Evolutionary conservation across 2,888 invertebrate species (phyloP).

Genomic region (Cylloceria caligata): DNA sequence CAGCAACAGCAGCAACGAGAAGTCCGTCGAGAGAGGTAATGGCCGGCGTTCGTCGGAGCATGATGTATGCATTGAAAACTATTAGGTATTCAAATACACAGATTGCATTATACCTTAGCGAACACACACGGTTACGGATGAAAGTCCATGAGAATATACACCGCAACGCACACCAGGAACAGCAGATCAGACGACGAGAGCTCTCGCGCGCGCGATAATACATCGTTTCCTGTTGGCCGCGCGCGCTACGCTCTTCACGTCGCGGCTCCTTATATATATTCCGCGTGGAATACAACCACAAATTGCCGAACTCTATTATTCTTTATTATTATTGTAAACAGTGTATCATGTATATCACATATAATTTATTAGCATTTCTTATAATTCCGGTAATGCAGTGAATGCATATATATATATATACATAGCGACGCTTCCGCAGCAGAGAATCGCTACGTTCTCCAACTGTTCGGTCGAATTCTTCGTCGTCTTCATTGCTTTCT

Average conservation of each 20-base stretch:
- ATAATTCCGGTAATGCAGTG: constrained; percentile 29
- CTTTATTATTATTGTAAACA: constrained; percentile 65
- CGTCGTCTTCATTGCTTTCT: constrained; percentile 38
- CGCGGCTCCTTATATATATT: constrained; percentile 58
- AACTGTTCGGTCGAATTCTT: constrained; percentile 51
- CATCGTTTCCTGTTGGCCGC: constrained; percentile 70
- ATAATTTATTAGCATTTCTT: constrained; percentile 61
- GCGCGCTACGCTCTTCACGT: constrained; percentile 60
- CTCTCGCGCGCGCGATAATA: constrained; percentile 67
- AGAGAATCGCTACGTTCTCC: constrained; percentile 43
- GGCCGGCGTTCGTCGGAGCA: constrained; percentile 76
- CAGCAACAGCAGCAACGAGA: constrained; percentile 59
- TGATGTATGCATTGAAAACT: constrained; percentile 83
- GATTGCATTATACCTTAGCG: constrained; percentile 78
- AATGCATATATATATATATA: not conserved
- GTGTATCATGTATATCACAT: constrained; percentile 39
- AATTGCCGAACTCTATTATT: constrained; percentile 69
- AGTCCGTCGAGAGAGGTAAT: constrained; percentile 75
- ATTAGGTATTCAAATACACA: constrained; percentile 82
- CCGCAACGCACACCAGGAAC: constrained; percentile 11
- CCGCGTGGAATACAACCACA: constrained; percentile 49
- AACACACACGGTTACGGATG: constrained; percentile 20
- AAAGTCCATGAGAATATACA: constrained; percentile 12
- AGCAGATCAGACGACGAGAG: constrained; percentile 64
- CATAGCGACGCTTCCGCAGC: not conserved